Conservation (phyloP, 2,797 vertebrate genomes). For the Euphonia xanthogaster region DNA sequence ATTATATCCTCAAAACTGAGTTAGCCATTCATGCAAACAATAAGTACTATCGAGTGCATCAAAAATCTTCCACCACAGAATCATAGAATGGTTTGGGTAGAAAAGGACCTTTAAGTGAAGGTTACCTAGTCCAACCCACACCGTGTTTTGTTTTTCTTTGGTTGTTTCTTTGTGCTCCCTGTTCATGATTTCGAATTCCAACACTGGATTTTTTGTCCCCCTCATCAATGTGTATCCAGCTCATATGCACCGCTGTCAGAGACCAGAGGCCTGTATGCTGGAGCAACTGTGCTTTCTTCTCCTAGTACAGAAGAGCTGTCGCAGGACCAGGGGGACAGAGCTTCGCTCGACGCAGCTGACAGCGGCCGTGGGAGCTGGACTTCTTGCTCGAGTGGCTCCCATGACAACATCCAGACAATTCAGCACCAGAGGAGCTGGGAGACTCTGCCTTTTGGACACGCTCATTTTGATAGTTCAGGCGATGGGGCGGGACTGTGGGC, state of each 20-base stretch:
- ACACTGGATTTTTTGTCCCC: background rate
- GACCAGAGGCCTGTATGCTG: slow-evolving; percentile 86
- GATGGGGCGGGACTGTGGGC: slow-evolving; percentile 77
- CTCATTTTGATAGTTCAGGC: slow-evolving; percentile 79
- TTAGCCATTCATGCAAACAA: background rate
- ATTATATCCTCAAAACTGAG: background rate
- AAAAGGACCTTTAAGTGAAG: background rate
- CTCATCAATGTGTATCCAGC: slow-evolving; percentile 60
- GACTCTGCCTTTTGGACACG: slow-evolving; percentile 85
- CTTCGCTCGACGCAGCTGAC: slow-evolving; percentile 95
- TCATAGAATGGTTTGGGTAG: background rate
- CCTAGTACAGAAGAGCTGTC: slow-evolving; percentile 95
- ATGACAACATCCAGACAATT: slow-evolving; percentile 98
- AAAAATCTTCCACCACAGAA: background rate
- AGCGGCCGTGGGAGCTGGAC: slow-evolving; percentile 99
- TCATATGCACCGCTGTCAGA: slow-evolving; percentile 92
- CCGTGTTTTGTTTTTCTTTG: background rate
- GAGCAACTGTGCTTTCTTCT: slow-evolving; percentile 90
- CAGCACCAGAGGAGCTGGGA: slow-evolving; percentile 98
- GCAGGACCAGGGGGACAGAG: slow-evolving; percentile 94
- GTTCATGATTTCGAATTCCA: background rate
- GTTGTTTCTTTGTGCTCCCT: background rate
- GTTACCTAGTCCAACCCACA: background rate
- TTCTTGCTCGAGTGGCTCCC: slow-evolving; percentile 96
- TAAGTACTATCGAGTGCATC: background rate